A percentile compares a stretch with the other conserved stretches of the same genome.
Evolutionary conservation across 1,140 invertebrate species (phyloP).

Genomic region (Drosophila nannoptera): DNA sequence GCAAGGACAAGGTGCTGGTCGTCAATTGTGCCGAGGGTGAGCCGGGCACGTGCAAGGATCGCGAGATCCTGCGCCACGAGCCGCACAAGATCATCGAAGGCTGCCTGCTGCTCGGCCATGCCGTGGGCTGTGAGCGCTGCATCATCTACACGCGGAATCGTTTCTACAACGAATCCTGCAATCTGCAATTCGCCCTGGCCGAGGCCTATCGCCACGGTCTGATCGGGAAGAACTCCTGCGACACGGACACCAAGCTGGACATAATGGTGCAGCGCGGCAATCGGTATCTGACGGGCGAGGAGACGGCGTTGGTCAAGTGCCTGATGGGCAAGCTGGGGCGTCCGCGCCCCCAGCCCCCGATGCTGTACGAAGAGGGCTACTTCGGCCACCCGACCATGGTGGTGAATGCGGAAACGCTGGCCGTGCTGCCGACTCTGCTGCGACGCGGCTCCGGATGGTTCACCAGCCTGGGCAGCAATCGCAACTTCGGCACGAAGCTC

Average conservation of each 20-base stretch:
- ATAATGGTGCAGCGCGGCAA: conserved; percentile 96
- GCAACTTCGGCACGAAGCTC: conserved; percentile 98
- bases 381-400: conserved; percentile 98
- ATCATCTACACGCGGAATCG: conserved; percentile 99
- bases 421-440: conserved; percentile 97
- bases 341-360: conserved; percentile 97
- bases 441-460: conserved; percentile 97
- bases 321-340: conserved; percentile 99
- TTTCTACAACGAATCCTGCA: conserved; percentile 99
- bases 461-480: conserved; percentile 92
- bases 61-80: conserved; percentile 98
- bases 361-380: conserved; percentile 97
- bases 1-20: conserved; percentile 98
- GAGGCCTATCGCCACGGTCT: conserved; percentile 97
- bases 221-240: conserved; percentile 97
- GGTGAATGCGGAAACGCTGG: conserved; percentile 98
- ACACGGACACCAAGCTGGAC: conserved; percentile 98
- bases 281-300: conserved; percentile 99
- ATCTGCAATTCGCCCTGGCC: conserved; percentile 97
- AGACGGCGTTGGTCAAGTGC: conserved; percentile 98
- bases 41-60: conserved; percentile 98
- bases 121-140: conserved; percentile 97
- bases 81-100: conserved; percentile 99
- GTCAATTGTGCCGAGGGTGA: conserved; percentile 99
- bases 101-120: conserved; percentile 93